Evolutionary conservation across 2,888 invertebrate species (phyloP).

Genomic region (Panopea generosa): DNA sequence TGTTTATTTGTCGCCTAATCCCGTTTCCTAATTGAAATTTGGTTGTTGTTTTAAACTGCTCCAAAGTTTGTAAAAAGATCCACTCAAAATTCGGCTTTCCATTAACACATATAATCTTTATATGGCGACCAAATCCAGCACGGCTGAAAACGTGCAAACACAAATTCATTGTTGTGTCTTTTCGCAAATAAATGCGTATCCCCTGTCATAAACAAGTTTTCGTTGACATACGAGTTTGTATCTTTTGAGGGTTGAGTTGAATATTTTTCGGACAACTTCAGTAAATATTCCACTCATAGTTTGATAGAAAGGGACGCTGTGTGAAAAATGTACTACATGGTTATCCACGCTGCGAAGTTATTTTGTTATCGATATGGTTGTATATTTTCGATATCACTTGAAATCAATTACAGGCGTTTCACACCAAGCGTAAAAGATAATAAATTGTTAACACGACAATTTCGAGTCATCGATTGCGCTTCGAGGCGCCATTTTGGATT

Average conservation of each 20-base stretch:
- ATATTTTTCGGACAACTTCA: slow-evolving; percentile 10
- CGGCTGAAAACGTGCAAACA: slow-evolving; percentile 44
- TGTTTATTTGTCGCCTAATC: slow-evolving; percentile 61
- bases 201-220: slow-evolving; percentile 39
- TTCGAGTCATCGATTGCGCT: slow-evolving; percentile 30
- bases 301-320: slow-evolving; percentile 16
- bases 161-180: slow-evolving; percentile 46
- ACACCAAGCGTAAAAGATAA: slow-evolving; percentile 56
- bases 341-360: slow-evolving; percentile 28
- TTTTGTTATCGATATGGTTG: slow-evolving; percentile 50
- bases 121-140: slow-evolving; percentile 9
- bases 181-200: slow-evolving; percentile 60
- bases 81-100: slow-evolving; percentile 45
- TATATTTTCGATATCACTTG: slow-evolving; percentile 59
- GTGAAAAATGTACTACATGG: slow-evolving; percentile 45
- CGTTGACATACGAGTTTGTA: slow-evolving; percentile 60
- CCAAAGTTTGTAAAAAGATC: slow-evolving; percentile 54
- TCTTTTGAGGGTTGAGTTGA: slow-evolving; percentile 37
- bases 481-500: slow-evolving; percentile 54
- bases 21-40: slow-evolving; percentile 54
- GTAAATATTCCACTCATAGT: slow-evolving; percentile 34
- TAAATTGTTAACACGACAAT: slow-evolving; percentile 60
- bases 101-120: slow-evolving; percentile 47
- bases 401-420: slow-evolving; percentile 62
- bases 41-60: slow-evolving; percentile 56